Base-by-base conservation (phyloP, 2,888 invertebrate species). In the Plebejus argus region DNA sequence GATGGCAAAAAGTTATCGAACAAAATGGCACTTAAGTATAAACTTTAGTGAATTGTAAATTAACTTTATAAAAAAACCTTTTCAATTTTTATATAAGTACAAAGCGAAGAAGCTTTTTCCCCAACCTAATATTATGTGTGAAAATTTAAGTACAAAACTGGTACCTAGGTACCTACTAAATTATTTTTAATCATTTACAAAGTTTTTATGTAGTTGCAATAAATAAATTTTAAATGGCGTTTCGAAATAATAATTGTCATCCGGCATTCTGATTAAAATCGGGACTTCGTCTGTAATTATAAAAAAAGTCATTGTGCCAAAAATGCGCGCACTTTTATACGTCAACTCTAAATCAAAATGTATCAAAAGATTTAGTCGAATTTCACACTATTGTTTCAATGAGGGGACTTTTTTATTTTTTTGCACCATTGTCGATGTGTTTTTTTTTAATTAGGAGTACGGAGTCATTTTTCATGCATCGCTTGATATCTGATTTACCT, bases 401-500 rank as follows among this genome's bases (percentile, higher is more conserved):
- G 82, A 85, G 79, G 85, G 83, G 83, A 83, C 85, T 88, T 91
- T 91, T 91, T 88, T 89, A 88, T 89, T 90, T 91, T 90, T 89
- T 89, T 87, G 90, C 90, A 85, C 90, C 85, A 88, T 93, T 93
- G 92, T 93, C 85, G 84, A 79, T 82, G 77, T 49, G 74, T 90
- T 93, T 91, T 91, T 91, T 92, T 93, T 91, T 90, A 92, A 92
- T 93, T 91, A 90, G 86, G 86, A 85, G 83, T 81, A 84, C 81
- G 86, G 91, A 92, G 91, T 93, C 92, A 94, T 94, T 94, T 93
- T 92, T 93, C 93, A 94, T 92, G 93, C 93, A 92, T 94, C 93
- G 91, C 89, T 89, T 88, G 86, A 84, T 90, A 90, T 91, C 91
- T 93, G 93, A 93, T 94, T 93, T 93, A 91, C 91, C 90, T 90